Percentiles rank a stretch among this genome's conserved stretches.
Conservation (phyloP, 2,113 vertebrate species). For the Hylia prasina region DNA sequence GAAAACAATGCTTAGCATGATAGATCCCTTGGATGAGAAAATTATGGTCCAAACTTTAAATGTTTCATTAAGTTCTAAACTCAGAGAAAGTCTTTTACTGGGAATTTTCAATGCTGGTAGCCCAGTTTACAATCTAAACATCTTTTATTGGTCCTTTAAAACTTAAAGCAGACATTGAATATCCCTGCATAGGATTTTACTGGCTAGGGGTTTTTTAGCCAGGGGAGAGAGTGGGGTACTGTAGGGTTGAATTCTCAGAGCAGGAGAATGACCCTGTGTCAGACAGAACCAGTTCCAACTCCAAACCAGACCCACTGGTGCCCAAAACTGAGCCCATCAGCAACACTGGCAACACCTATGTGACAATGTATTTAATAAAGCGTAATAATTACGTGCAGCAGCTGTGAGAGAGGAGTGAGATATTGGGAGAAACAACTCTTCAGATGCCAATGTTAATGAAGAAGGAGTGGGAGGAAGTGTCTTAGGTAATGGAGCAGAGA, state of each 20-base stretch:
- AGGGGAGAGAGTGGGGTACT: rapidly evolving
- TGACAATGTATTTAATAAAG: not conserved
- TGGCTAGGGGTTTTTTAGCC: not conserved
- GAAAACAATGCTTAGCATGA: not conserved
- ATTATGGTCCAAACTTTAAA: not conserved
- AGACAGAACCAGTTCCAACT: not conserved
- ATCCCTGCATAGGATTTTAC: not conserved
- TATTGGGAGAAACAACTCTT: not conserved
- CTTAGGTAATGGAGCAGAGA: not conserved
- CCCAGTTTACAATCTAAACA: not conserved
- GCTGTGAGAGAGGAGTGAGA: not conserved
- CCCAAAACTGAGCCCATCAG: not conserved
- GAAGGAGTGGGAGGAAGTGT: not conserved
- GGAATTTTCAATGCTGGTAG: not conserved
- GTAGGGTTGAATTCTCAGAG: not conserved
- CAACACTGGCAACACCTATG: rapidly evolving
- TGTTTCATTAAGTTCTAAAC: not conserved
- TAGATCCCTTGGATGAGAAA: not conserved
- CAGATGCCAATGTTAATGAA: not conserved
- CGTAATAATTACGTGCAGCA: not conserved
- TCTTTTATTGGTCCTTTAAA: not conserved
- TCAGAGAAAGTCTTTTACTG: not conserved
- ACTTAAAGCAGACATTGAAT: not conserved
- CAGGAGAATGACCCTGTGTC: not conserved
- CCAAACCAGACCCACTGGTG: not conserved